Evolutionary conservation across 2,113 vertebrate species (phyloP).

Genomic region (Solea senegalensis): DNA sequence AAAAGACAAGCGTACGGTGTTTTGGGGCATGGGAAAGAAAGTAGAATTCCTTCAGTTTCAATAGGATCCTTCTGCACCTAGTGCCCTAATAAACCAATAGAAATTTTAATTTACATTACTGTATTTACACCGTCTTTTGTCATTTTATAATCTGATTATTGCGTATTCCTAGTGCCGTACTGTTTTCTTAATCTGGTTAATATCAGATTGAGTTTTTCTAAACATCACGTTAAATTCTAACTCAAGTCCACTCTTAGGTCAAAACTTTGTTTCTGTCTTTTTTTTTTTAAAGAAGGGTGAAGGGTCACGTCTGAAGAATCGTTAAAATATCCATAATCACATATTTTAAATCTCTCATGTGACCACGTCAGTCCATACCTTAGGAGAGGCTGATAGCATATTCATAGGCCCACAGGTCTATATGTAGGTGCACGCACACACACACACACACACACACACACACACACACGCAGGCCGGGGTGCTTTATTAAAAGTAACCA

Average conservation of each 20-base stretch:
- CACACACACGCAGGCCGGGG: conserved; percentile 24
- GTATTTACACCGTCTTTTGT: no score
- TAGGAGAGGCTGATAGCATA: conserved; percentile 70
- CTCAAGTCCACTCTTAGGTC: conserved; percentile 5
- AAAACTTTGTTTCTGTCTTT: conserved; percentile 42
- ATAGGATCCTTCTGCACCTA: no score
- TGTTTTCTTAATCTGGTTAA: no score
- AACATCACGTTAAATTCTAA: conserved; percentile 23
- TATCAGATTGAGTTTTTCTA: not conserved
- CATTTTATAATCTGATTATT: no score
- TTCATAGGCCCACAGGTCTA: conserved; percentile 68
- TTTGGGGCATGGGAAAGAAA: no score
- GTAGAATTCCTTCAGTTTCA: no score
- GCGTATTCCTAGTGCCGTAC: no score
- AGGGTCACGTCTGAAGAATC: conserved; percentile 67
- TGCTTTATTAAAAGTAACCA: conserved; percentile 69
- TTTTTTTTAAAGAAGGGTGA: conserved; percentile 68
- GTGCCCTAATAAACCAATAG: no score
- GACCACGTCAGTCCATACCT: conserved; percentile 49
- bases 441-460: not conserved
- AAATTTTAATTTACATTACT: no score
- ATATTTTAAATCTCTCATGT: conserved; percentile 60
- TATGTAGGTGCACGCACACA: conserved; percentile 33
- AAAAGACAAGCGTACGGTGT: no score
- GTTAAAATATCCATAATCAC: conserved; percentile 74